Evolutionary conservation across 2,888 invertebrate genomes (phyloP).

Genomic region (Dryadula phaetusa): DNA sequence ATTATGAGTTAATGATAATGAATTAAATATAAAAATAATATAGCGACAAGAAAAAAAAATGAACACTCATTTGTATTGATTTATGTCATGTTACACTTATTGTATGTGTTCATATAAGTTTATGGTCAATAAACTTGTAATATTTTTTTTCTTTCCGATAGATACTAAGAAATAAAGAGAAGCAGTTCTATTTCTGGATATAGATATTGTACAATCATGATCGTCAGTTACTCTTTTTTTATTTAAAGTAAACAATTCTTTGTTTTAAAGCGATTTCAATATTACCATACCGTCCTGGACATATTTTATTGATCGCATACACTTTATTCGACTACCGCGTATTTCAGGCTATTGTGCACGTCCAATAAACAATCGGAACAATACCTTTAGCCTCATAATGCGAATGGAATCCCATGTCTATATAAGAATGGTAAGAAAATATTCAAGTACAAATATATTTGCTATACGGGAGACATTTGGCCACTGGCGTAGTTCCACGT

Average conservation of each 20-base stretch:
- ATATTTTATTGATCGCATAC: constrained; percentile 51
- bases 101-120: too few species aligned
- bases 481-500: not conserved
- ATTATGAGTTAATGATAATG: too few species aligned
- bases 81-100: too few species aligned
- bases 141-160: not conserved
- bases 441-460: constrained; percentile 33
- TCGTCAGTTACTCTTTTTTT: constrained; percentile 4
- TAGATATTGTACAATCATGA: constrained; percentile 25
- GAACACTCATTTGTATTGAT: too few species aligned
- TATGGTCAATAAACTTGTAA: too few species aligned
- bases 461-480: constrained; percentile 9
- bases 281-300: constrained; percentile 46
- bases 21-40: too few species aligned
- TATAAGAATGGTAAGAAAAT: constrained; percentile 40
- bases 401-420: constrained; percentile 50
- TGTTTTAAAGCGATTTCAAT: constrained; percentile 45
- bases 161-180: not conserved
- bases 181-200: constrained; percentile 13
- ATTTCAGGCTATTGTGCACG: constrained; percentile 50
- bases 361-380: constrained; percentile 56
- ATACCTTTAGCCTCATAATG: constrained; percentile 55
- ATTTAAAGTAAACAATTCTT: constrained; percentile 41
- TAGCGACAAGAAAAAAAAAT: too few species aligned
- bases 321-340: constrained; percentile 52